Conservation (phyloP, 1,140 invertebrate genomes). For the Drosophila murphyi region DNA sequence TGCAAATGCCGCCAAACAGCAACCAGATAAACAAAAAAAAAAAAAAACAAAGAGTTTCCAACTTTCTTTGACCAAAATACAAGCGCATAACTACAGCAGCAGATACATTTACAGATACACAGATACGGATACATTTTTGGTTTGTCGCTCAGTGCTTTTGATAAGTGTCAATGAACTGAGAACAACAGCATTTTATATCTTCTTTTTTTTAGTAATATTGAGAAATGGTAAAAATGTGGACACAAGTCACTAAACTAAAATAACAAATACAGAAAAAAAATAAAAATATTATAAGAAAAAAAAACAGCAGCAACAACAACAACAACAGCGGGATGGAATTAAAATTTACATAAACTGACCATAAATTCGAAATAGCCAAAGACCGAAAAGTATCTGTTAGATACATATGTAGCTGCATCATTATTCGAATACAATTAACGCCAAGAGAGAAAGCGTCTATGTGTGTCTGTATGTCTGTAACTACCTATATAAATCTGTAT, state of each 20-base stretch:
- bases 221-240: constrained; percentile 53
- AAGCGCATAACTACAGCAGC: constrained; percentile 28
- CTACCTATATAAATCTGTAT: constrained; percentile 5
- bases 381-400: constrained; percentile 43
- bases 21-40: constrained; percentile 7
- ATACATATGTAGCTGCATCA: constrained; percentile 66
- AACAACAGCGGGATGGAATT: constrained; percentile 66
- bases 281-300: constrained; percentile 43
- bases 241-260: constrained; percentile 35
- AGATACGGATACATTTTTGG: constrained; percentile 34
- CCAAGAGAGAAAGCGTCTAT: constrained; percentile 70
- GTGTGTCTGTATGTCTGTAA: constrained; percentile 2
- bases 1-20: constrained; percentile 58
- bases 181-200: constrained; percentile 36
- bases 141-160: constrained; percentile 33
- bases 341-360: constrained; percentile 77
- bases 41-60: constrained; percentile 48
- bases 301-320: neutral
- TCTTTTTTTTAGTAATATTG: constrained; percentile 59
- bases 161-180: constrained; percentile 71
- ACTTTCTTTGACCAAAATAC: constrained; percentile 66
- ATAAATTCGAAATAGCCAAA: constrained; percentile 80
- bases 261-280: constrained; percentile 29
- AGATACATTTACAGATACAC: constrained; percentile 20
- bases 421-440: constrained; percentile 82